Percentiles rank a stretch among this genome's conserved stretches.
Evolutionary conservation across 2,797 vertebrate genomes (phyloP).

Genomic region (Atherinosoma microstoma): DNA sequence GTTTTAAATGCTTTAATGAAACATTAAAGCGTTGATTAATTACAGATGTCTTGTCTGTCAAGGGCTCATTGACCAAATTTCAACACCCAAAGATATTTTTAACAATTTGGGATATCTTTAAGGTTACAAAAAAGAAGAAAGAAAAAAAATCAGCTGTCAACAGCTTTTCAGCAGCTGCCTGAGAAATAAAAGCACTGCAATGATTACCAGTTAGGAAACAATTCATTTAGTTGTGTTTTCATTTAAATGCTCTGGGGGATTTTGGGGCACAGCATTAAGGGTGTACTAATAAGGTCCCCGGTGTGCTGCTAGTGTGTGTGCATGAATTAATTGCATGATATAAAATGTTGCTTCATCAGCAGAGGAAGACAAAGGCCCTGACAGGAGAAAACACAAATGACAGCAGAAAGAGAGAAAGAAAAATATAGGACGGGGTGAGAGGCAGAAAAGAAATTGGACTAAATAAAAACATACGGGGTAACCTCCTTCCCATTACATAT

Average conservation of each 20-base stretch:
- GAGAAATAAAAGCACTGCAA: background rate
- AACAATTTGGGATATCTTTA: background rate
- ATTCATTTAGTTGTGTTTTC: background rate
- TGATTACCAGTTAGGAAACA: constrained; percentile 4
- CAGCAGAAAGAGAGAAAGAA: constrained; percentile 56
- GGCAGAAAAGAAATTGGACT: background rate
- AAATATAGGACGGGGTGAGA: constrained; percentile 41
- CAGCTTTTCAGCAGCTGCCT: constrained; percentile 1
- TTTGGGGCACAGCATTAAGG: background rate
- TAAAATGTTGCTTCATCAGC: constrained; percentile 61
- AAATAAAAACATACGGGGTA: background rate
- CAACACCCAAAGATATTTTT: constrained; percentile 7
- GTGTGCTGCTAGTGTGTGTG: constrained; percentile 3
- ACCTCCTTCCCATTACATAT: background rate
- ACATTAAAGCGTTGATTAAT: background rate
- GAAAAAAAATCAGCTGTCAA: background rate
- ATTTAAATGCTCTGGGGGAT: constrained; percentile 10
- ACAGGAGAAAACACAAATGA: constrained; percentile 33
- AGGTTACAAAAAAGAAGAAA: background rate
- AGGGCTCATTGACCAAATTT: background rate
- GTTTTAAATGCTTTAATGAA: background rate
- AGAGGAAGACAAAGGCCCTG: constrained; percentile 44
- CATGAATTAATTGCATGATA: constrained; percentile 40
- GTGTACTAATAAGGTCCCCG: constrained; percentile 2
- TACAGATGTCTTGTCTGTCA: background rate